Percentiles rank a stretch among this genome's conserved stretches.
Conservation (phyloP, 2,113 vertebrate genomes). For the Nyctereutes procyonoides region DNA sequence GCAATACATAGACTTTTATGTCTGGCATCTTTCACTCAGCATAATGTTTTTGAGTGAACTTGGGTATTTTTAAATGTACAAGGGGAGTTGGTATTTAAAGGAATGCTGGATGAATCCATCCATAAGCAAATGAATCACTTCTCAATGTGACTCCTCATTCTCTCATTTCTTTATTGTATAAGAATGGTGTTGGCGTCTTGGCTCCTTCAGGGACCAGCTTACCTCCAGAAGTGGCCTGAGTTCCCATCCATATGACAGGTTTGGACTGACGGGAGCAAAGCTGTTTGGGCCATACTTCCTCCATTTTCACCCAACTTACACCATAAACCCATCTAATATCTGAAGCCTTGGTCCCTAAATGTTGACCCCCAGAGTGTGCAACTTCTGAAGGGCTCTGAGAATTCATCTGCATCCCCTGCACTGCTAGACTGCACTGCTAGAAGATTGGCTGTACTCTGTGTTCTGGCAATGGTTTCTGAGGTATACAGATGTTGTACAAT, state of each 20-base stretch:
- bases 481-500: not conserved
- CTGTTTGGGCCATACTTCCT: too few species aligned
- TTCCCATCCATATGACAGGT: too few species aligned
- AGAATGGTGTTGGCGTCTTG: not conserved
- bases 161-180: not conserved
- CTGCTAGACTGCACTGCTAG: not conserved
- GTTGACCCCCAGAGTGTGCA: not conserved
- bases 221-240: not conserved
- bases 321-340: not conserved
- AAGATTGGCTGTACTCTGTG: rapidly evolving
- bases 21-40: constrained; percentile 24
- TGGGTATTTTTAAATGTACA: constrained; percentile 46
- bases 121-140: not conserved
- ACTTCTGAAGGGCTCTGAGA: not conserved
- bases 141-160: not conserved
- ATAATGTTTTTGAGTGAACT: not conserved
- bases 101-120: not conserved
- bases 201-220: not conserved
- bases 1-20: not conserved
- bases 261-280: not conserved
- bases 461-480: not conserved
- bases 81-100: constrained; percentile 53
- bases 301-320: not conserved
- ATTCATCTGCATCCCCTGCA: rapidly evolving
- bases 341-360: not conserved